Percentiles rank a stretch among this genome's conserved stretches.
Evolutionary conservation across 1,140 invertebrate genomes (phyloP).

Genomic region (Mylabris phalerata): DNA sequence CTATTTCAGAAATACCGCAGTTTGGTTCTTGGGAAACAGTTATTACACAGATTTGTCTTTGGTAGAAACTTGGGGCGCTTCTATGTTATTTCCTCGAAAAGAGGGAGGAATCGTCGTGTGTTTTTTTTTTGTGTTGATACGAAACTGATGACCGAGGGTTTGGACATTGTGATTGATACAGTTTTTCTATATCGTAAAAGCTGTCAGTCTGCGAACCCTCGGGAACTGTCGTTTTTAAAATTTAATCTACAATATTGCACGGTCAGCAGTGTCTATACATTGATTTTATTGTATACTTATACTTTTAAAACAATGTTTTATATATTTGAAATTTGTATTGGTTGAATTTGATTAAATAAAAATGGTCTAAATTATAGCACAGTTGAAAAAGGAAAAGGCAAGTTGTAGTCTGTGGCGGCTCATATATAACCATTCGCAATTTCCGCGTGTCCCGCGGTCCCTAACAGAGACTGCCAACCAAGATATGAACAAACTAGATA

Average conservation of each 20-base stretch:
- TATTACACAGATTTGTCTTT: conserved; percentile 23
- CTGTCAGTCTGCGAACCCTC: conserved; percentile 2
- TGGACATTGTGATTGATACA: conserved; percentile 20
- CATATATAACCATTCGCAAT: conserved; percentile 19
- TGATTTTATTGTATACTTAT: no score
- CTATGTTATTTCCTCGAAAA: background rate
- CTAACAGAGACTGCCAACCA: background rate
- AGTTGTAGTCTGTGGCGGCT: conserved; percentile 4
- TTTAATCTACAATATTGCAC: no score
- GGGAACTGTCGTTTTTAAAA: no score
- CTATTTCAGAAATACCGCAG: conserved; percentile 11
- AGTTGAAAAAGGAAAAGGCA: conserved; percentile 1
- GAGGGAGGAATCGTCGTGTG: conserved; percentile 1
- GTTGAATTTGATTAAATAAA: no score
- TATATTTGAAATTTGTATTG: no score
- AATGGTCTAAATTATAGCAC: conserved; percentile 5
- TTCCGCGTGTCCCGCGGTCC: conserved; percentile 13
- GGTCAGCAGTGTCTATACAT: no score
- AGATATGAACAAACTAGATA: conserved; percentile 20
- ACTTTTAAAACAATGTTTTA: no score
- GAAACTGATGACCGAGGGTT: conserved; percentile 17
- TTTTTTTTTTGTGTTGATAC: conserved; percentile 18
- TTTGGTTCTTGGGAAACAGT: conserved; percentile 20
- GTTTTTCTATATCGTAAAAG: conserved; percentile 21
- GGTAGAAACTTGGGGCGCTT: no score